phyloP scores from a whole-genome alignment of 2,113 vertebrate species.

The Macquaria australasica region DNA sequence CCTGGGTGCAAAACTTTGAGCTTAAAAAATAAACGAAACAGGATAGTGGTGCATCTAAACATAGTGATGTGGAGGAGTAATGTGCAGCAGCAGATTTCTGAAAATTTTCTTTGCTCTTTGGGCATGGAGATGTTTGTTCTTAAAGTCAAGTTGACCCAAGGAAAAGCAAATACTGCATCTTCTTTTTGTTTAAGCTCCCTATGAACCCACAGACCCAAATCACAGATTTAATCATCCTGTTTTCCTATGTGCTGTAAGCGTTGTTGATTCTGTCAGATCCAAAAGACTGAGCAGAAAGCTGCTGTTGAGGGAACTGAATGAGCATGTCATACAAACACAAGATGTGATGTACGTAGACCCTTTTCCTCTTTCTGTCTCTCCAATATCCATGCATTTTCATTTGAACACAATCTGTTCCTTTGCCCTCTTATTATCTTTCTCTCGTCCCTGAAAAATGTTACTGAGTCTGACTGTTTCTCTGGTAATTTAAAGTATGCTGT shows the following conservation, averaged over 20 bases:
- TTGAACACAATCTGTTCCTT: neutral
- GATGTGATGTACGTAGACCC: neutral
- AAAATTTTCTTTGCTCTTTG: slow-evolving; percentile 7
- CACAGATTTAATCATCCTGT: neutral
- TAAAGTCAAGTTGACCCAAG: neutral
- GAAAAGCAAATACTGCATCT: slow-evolving; percentile 12
- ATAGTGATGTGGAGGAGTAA: neutral
- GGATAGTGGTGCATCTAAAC: neutral
- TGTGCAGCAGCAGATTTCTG: neutral
- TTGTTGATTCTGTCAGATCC: slow-evolving; percentile 26
- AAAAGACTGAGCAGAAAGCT: neutral
- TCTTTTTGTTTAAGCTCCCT: neutral
- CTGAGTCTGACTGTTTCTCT: slow-evolving; percentile 6
- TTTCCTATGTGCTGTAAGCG: slow-evolving; percentile 2
- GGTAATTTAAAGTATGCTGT: slow-evolving; percentile 24
- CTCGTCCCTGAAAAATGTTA: neutral
- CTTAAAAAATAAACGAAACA: slow-evolving; percentile 20
- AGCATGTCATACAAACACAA: slow-evolving; percentile 4
- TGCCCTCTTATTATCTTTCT: neutral
- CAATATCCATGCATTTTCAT: neutral
- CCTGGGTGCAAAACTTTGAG: slow-evolving; percentile 21
- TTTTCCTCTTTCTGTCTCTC: neutral
- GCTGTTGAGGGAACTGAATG: neutral
- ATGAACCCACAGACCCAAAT: neutral
- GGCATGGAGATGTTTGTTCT: neutral